Conservation (phyloP, 2,797 vertebrate genomes). For the Falco concolor region DNA sequence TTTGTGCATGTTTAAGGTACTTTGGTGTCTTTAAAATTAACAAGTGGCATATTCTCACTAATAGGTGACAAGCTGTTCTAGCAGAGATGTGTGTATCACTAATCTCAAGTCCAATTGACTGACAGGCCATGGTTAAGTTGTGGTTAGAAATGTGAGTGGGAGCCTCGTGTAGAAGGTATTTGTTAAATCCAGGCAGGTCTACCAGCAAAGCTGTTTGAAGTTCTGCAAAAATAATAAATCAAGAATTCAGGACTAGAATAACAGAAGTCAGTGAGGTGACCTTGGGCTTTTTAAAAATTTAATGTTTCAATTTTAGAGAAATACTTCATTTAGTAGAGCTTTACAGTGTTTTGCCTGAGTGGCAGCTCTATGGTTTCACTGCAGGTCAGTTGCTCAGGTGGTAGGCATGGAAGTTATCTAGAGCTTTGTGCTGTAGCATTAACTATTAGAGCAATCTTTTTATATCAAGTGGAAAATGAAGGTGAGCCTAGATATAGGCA, state of each 20-base stretch:
- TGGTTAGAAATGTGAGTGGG: background rate
- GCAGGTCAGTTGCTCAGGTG: background rate
- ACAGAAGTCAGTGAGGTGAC: background rate
- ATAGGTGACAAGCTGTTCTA: background rate
- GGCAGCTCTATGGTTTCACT: background rate
- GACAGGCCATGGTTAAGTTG: background rate
- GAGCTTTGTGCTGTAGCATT: background rate
- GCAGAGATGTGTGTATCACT: accelerated
- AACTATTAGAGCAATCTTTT: background rate
- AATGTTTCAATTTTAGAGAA: background rate
- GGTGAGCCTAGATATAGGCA: background rate
- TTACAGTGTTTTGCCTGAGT: background rate
- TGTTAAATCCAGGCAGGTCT: background rate
- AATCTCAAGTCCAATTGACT: background rate
- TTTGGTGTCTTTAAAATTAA: background rate
- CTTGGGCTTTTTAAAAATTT: background rate
- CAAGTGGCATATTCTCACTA: background rate
- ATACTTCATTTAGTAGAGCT: background rate
- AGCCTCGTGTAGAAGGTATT: background rate
- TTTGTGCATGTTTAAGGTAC: background rate
- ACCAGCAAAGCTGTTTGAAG: background rate
- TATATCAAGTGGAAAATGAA: background rate
- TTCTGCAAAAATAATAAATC: background rate
- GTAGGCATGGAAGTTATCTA: background rate
- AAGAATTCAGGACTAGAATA: background rate